These are phyloP conservation scores for Drosophila siamana DNA, from an alignment of 2,888 invertebrate genomes.

Conservation along the genomic window DNA sequence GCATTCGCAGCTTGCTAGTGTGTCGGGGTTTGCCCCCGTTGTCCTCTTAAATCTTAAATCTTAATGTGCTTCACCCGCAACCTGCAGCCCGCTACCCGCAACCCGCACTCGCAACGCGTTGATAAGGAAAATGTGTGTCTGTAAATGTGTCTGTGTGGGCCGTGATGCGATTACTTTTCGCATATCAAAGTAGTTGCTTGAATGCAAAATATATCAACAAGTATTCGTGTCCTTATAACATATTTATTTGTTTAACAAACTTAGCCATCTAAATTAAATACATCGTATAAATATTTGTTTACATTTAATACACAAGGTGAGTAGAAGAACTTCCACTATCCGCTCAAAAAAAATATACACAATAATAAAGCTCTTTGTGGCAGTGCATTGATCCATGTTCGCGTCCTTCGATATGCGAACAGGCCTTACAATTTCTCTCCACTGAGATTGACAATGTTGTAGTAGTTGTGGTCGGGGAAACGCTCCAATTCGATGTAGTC, in stretches of 20 bases:
- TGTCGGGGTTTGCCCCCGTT: background rate
- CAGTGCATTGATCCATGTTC: slow-evolving; percentile 47
- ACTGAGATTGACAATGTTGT: slow-evolving; percentile 93
- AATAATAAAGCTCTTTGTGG: slow-evolving; percentile 72
- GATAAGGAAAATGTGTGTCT: background rate
- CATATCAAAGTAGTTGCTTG: background rate
- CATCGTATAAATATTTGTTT: slow-evolving; percentile 33
- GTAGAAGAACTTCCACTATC: slow-evolving; percentile 10
- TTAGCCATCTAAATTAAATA: slow-evolving; percentile 17
- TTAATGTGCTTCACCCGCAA: slow-evolving; percentile 1
- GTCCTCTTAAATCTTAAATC: slow-evolving; percentile 3
- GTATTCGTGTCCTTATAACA: slow-evolving; percentile 8
- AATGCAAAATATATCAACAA: slow-evolving; percentile 1
- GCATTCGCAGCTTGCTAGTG: background rate
- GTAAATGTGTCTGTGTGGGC: background rate
- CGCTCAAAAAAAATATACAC: slow-evolving; percentile 17
- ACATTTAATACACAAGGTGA: slow-evolving; percentile 3
- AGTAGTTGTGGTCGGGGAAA: slow-evolving; percentile 97
- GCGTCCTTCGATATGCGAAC: background rate
- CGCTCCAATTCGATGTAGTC: slow-evolving; percentile 97
- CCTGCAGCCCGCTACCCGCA: background rate
- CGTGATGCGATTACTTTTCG: background rate
- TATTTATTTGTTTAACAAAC: slow-evolving; percentile 35
- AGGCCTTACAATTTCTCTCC: slow-evolving; percentile 90
- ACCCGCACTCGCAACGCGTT: background rate